Base-by-base conservation (phyloP, 2,113 vertebrate species). In the Amblyornis subalaris region DNA sequence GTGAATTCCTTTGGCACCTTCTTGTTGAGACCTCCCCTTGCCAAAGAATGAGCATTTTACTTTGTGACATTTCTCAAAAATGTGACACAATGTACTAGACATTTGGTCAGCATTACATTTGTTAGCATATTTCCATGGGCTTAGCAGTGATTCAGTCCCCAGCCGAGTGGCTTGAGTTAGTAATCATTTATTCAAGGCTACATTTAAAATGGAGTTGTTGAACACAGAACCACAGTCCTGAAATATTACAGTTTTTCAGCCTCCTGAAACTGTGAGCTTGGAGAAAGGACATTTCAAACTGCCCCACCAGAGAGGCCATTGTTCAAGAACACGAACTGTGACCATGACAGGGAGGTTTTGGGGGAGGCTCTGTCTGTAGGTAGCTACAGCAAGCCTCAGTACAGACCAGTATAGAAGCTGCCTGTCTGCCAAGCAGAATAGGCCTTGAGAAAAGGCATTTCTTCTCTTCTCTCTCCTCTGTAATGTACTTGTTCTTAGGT, bases 1-100 rank as follows among this genome's bases (percentile, higher is more conserved):
- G 50, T 78, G 53, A 91, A 95, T 94, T 95, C 87, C 78, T 93
- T 88, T 84, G 82, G 88, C 92, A 91, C 85, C 51, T 91, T 74
- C 60, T 85, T 79, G 85, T 7, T 79, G 78, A 93, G 42, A 73
- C 54, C 5, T 81, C 26, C 28, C 26, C 26, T 76, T 93, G 94
- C 94, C 91, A 95, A 94, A 95, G 78, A 88, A 88, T 85, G 88
- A 94, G 69, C 69, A 79, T 93, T 91, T 88, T 85, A 94, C 89
- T 85, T 91, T 75, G 58, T 77, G 85, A 64, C 66, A 75, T 44
- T 73, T 89, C 77, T 76, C 71, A 90, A 90, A 90, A 83, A 92
- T 71, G 85, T 86, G 67, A 67, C 75, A 57, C 1, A 0, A 85
- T 25, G 74, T 78, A 70, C 75, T 70, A 85, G 94, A 93, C 85